Percentiles rank a stretch among this genome's conserved stretches.
Conservation (phyloP, 1,140 invertebrate genomes). For the Danaus plexippus region DNA sequence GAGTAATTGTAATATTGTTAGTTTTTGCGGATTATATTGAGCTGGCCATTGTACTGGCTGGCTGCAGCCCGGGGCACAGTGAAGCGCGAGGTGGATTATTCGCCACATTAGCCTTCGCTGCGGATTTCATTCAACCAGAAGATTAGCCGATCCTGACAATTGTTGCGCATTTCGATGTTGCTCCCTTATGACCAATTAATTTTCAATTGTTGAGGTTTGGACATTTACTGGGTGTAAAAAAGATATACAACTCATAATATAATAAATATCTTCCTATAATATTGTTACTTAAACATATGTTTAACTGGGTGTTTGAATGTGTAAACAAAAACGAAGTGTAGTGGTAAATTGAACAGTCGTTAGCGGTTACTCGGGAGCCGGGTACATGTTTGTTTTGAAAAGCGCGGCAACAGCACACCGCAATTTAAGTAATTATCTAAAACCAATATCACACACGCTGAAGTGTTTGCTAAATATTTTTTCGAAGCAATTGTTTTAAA, state of each 20-base stretch:
- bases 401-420: conserved; percentile 11
- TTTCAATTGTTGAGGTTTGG: too few species aligned
- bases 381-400: conserved; percentile 26
- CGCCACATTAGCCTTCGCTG: conserved; percentile 52
- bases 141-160: conserved; percentile 42
- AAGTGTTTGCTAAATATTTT: too few species aligned
- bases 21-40: conserved; percentile 65
- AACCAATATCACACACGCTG: conserved; percentile 3
- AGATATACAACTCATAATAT: too few species aligned
- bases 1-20: conserved; percentile 42
- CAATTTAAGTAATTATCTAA: conserved; percentile 11
- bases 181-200: too few species aligned
- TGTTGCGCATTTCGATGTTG: conserved; percentile 52
- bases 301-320: background rate
- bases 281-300: too few species aligned
- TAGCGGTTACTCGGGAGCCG: conserved; percentile 16
- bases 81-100: conserved; percentile 63
- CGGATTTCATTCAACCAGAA: conserved; percentile 39
- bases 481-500: too few species aligned
- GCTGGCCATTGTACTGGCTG: conserved; percentile 35
- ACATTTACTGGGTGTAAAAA: background rate
- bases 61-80: conserved; percentile 25
- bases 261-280: too few species aligned
- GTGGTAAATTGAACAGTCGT: conserved; percentile 19
- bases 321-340: conserved; percentile 6